Conservation (phyloP, 2,797 vertebrate genomes). For the Columba guinea region DNA sequence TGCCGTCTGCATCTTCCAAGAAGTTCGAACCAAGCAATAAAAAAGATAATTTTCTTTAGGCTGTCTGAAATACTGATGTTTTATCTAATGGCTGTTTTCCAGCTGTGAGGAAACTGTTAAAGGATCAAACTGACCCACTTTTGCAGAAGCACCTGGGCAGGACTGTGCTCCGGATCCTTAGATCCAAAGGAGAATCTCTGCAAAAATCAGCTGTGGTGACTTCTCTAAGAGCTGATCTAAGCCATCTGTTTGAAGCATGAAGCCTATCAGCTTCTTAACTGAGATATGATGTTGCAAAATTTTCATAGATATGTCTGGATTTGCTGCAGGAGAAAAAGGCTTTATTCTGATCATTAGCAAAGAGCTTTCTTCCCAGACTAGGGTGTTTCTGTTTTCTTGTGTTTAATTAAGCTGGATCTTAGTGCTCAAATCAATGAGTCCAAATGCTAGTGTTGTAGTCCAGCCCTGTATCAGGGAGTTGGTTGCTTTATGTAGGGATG, state of each 20-base stretch:
- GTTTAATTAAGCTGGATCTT: neutral
- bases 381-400: neutral
- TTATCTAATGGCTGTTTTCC: neutral
- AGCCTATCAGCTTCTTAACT: neutral
- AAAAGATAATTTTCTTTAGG: neutral
- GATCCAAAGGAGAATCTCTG: neutral
- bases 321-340: neutral
- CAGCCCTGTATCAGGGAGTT: rapidly evolving
- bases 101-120: neutral
- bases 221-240: neutral
- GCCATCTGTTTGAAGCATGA: neutral
- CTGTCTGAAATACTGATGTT: neutral
- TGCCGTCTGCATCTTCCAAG: neutral
- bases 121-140: neutral
- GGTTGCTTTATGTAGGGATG: neutral
- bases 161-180: neutral
- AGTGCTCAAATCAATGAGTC: neutral
- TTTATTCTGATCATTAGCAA: neutral
- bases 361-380: neutral
- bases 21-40: neutral
- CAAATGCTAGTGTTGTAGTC: neutral
- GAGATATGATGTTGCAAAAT: neutral
- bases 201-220: neutral
- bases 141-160: neutral
- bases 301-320: neutral